phyloP scores from a whole-genome alignment of 2,888 invertebrate genomes.

The Xylophagus ater region DNA sequence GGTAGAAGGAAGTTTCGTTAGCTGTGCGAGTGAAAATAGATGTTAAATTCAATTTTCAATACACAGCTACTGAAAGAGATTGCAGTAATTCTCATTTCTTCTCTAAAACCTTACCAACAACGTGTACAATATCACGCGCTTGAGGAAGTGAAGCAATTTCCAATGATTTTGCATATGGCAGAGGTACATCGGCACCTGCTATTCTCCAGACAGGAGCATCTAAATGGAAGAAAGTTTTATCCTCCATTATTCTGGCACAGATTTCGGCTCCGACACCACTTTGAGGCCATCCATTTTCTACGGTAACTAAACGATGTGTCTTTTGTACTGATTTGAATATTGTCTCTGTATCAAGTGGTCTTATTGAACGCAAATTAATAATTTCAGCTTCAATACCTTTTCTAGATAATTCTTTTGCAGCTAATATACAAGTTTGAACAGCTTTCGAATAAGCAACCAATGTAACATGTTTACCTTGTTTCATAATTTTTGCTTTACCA shows the following conservation, averaged over 20 bases:
- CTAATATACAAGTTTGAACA: constrained; percentile 73
- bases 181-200: constrained; percentile 84
- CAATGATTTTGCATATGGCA: constrained; percentile 88
- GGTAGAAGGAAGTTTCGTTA: too few relatives aligned
- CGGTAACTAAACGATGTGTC: constrained; percentile 88
- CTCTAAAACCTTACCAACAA: constrained; percentile 70
- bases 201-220: constrained; percentile 91
- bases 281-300: constrained; percentile 96
- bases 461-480: constrained; percentile 74
- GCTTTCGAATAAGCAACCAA: constrained; percentile 82
- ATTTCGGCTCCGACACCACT: constrained; percentile 92
- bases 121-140: constrained; percentile 59
- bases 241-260: constrained; percentile 85
- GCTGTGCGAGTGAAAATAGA: too few relatives aligned
- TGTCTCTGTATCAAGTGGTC: constrained; percentile 76
- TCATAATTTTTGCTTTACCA: constrained; percentile 86
- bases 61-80: too few relatives aligned
- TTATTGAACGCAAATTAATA: constrained; percentile 82
- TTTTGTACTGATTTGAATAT: constrained; percentile 79
- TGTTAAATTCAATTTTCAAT: too few relatives aligned
- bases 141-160: constrained; percentile 71
- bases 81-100: constrained; percentile 28
- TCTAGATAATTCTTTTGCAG: constrained; percentile 78
- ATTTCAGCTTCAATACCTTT: constrained; percentile 83
- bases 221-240: constrained; percentile 85